Percentiles rank a stretch among this genome's conserved stretches.
These are phyloP conservation scores for Esperia sulphurella DNA, from an alignment of 2,888 invertebrate species.

Conservation along the genomic window DNA sequence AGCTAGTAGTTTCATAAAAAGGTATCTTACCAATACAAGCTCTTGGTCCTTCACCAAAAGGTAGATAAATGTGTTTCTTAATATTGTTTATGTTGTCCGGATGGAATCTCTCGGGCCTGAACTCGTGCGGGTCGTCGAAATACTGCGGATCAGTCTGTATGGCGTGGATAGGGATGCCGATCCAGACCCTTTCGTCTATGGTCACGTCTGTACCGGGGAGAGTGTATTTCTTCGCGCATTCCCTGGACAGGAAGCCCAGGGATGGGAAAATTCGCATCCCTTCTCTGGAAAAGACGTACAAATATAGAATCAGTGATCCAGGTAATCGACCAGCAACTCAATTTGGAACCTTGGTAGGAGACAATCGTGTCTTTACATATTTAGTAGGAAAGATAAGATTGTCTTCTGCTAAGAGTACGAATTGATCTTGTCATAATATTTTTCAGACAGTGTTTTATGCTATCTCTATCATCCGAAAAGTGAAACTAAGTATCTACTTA, in stretches of 20 bases:
- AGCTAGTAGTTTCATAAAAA: not conserved
- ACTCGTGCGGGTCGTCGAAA: conserved; percentile 25
- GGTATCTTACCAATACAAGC: conserved; percentile 23
- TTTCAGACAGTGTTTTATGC: too few relatives aligned
- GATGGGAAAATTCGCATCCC: conserved; percentile 26
- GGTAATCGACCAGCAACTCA: too few relatives aligned
- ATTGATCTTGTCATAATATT: too few relatives aligned
- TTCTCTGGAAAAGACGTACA: conserved; percentile 12
- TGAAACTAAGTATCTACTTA: too few relatives aligned
- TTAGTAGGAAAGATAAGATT: too few relatives aligned
- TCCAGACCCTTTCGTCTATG: conserved; percentile 22
- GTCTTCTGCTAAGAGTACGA: too few relatives aligned
- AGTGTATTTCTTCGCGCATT: conserved; percentile 20
- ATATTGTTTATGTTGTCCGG: conserved; percentile 10
- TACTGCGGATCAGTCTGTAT: conserved; percentile 28
- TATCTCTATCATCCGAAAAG: too few relatives aligned
- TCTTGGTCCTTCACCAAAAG: conserved; percentile 29
- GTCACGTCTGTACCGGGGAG: conserved; percentile 25
- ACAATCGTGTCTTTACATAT: too few relatives aligned
- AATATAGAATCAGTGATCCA: too few relatives aligned
- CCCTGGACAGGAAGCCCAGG: conserved; percentile 18
- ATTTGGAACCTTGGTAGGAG: too few relatives aligned
- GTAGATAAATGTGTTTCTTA: conserved; percentile 22
- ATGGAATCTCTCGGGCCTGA: conserved; percentile 28
- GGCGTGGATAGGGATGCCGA: conserved; percentile 26